Evolutionary conservation across 64 coral and sea anemone species (phyloP), one percentile per base, ranked within the genome.

Genomic region (Orbicella faveolata): DNA sequence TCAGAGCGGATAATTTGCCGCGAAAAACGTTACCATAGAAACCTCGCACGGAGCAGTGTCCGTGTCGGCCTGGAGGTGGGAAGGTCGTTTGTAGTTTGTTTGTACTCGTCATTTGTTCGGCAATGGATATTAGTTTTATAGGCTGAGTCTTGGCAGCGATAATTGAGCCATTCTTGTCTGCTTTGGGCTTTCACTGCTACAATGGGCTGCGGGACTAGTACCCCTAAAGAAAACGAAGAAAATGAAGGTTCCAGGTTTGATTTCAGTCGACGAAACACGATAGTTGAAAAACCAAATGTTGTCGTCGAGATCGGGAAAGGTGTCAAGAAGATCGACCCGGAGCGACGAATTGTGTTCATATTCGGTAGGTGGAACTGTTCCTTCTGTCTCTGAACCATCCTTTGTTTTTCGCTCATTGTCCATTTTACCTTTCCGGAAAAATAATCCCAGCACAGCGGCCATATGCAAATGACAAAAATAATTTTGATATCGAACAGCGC

Each of bases 191-290:
- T 77, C 20, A 9, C 10, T 23, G 6, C 4, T 63, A 87, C 74
- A 70, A 96, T 96, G 95, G 95, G 95, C 79, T 96, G 95, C 51
- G 92, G 88, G 67, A 30, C 72, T 76, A 96, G 95, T 63, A 94
- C 92, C 2, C 18, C 72, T 33, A 77, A 64, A 62, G 64, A 12
- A 36, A 36, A 88, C 37, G 77, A 89, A 30, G 69, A 81, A 41
- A 44, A n/a, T 9, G 70, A 52, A 73, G 85, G 63, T 4, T 87
- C 75, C 44, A 76, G 39, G 20, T 96, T 96, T 88, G 95, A 96
- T 70, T 89, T 96, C 88, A 84, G 88, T 20, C 95, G 95, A 25
- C 76, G 95, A 85, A 96, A 96, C 76, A 96, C 95, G 35, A 37
- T 94, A 64, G 92, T 96, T 52, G 52, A 94, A 83, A 90, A 79